phyloP scores from a whole-genome alignment of 2,888 invertebrate genomes.

The Pristionchus fissidentatus region DNA sequence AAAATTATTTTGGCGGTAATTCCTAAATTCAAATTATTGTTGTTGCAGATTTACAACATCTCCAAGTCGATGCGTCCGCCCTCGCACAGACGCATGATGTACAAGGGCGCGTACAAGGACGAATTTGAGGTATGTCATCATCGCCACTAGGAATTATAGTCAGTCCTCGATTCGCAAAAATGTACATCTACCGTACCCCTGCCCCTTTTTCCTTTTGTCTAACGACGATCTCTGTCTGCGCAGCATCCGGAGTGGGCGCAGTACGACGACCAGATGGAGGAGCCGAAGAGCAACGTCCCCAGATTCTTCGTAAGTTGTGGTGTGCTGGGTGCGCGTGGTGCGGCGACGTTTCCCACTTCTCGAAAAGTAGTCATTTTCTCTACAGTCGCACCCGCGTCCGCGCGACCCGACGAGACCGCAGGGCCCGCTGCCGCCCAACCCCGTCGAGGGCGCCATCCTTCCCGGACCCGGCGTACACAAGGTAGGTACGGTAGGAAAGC shows the following conservation, averaged over 20 bases:
- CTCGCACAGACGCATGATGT: not conserved
- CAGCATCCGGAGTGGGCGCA: slow-evolving; percentile 19
- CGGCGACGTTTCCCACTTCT: not conserved
- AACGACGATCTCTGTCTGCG: too few relatives aligned
- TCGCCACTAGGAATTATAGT: not conserved
- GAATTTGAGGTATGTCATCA: slow-evolving; percentile 26
- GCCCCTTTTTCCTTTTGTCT: not conserved
- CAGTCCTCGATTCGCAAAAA: not conserved
- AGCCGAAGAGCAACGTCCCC: not conserved
- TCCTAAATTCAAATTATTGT: not conserved
- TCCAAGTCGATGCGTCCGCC: slow-evolving; percentile 47
- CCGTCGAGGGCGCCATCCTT: not conserved
- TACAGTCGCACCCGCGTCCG: slow-evolving; percentile 25
- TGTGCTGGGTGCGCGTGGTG: not conserved
- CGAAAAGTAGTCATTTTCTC: not conserved
- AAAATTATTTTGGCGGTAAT: not conserved
- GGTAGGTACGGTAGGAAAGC: not conserved
- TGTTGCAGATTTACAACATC: slow-evolving; percentile 48
- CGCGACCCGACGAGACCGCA: not conserved
- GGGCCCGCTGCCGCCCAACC: not conserved
- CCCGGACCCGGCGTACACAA: slow-evolving; percentile 43
- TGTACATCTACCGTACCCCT: not conserved
- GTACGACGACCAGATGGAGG: not conserved
- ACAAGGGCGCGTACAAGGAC: slow-evolving; percentile 28
- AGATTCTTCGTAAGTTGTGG: slow-evolving; percentile 25